Evolutionary conservation across 2,797 vertebrate genomes (phyloP).

Genomic region (Hemibagrus guttatus): DNA sequence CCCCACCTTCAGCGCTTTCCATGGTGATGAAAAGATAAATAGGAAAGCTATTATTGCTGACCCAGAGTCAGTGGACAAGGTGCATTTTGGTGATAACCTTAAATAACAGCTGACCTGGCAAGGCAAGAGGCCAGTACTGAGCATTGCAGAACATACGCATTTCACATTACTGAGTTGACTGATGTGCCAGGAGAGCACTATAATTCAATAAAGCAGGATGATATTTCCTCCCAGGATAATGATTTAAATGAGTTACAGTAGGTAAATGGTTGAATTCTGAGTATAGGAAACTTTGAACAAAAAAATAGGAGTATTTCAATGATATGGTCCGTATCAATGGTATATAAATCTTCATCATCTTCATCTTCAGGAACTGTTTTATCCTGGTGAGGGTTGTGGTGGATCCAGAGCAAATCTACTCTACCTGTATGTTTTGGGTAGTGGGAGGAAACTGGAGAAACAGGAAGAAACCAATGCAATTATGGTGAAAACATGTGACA

Average conservation of each 20-base stretch:
- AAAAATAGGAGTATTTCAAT: background rate
- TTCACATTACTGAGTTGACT: constrained; percentile 1
- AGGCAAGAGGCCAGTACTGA: background rate
- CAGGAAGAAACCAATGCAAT: background rate
- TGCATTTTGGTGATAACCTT: constrained; percentile 60
- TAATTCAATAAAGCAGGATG: constrained; percentile 27
- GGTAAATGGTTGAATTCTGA: background rate
- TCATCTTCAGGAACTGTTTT: background rate
- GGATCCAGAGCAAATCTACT: background rate
- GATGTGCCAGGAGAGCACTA: background rate
- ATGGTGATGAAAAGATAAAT: constrained; percentile 72
- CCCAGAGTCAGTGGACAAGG: constrained; percentile 57
- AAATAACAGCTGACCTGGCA: constrained; percentile 63
- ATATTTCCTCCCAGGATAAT: background rate
- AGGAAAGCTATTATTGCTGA: constrained; percentile 67
- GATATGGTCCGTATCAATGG: background rate
- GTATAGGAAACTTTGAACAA: background rate
- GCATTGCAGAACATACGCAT: constrained; percentile 3
- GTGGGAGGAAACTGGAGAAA: no score
- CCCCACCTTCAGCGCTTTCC: constrained; percentile 71
- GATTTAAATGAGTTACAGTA: background rate
- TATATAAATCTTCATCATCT: background rate
- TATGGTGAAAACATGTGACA: background rate
- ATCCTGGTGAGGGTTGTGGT: background rate
- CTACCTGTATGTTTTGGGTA: no score